Conservation (phyloP, 2,888 invertebrate genomes). For the Eupithecia pulchellata region DNA sequence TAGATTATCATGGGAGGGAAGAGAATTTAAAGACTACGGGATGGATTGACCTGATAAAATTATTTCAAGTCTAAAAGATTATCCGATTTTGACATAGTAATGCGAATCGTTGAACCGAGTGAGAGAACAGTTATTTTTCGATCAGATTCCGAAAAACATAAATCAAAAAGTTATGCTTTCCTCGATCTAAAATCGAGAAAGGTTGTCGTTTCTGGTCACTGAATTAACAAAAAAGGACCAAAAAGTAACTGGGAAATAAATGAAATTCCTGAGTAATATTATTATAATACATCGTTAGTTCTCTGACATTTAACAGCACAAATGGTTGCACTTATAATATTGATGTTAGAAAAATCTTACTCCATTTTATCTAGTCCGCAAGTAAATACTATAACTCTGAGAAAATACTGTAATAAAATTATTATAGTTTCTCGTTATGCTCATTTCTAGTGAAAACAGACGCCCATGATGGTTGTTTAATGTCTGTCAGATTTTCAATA, state of each 20-base stretch:
- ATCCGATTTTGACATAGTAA: background rate
- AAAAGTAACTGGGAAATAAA: background rate
- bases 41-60: background rate
- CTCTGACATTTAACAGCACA: slow-evolving; percentile 1
- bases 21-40: slow-evolving; percentile 1
- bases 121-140: background rate
- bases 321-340: slow-evolving; percentile 6
- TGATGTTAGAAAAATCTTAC: background rate
- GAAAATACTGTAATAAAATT: background rate
- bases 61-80: background rate
- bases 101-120: slow-evolving; percentile 4
- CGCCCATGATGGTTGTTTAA: background rate
- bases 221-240: background rate
- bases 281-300: background rate
- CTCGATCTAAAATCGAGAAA: background rate
- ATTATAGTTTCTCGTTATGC: background rate
- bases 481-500: background rate
- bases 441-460: background rate
- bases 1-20: background rate
- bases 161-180: background rate
- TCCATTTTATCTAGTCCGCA: slow-evolving; percentile 7
- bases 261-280: background rate
- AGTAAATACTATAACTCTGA: background rate
- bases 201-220: slow-evolving; percentile 4
- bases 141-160: background rate